Percentiles rank a stretch among this genome's conserved stretches.
Evolutionary conservation across 2,888 invertebrate genomes (phyloP).

Genomic region (Cataglyphis cursor): DNA sequence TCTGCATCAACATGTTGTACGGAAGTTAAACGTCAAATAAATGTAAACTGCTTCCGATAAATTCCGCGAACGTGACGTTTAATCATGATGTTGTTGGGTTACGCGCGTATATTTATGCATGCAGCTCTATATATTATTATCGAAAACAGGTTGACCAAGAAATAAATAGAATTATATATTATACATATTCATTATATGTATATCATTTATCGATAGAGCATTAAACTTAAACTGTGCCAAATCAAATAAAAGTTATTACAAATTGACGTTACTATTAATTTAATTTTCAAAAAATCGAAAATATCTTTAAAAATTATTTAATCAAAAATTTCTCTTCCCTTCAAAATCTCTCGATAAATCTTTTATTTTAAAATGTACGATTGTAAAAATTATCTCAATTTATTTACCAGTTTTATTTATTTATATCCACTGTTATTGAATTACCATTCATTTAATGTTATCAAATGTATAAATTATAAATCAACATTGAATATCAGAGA

Average conservation of each 20-base stretch:
- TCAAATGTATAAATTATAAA: slow-evolving; percentile 10
- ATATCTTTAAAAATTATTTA: not conserved
- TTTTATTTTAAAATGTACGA: not conserved
- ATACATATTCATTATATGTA: not conserved
- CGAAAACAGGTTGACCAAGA: not conserved
- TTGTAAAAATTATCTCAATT: not conserved
- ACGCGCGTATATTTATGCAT: not conserved
- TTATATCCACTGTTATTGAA: too few species aligned
- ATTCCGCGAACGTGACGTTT: not conserved
- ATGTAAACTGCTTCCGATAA: slow-evolving; percentile 19
- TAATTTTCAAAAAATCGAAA: not conserved
- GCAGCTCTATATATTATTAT: not conserved
- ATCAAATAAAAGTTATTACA: not conserved
- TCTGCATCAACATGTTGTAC: not conserved
- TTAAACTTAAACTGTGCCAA: not conserved
- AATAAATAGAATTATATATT: not conserved
- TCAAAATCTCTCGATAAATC: not conserved
- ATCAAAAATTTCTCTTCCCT: not conserved
- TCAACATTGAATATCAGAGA: not conserved
- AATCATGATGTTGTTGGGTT: not conserved
- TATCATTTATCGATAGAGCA: not conserved
- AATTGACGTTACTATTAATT: not conserved
- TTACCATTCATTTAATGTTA: too few species aligned
- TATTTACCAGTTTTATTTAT: not conserved
- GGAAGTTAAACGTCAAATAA: slow-evolving; percentile 22